Base-by-base conservation (phyloP, 2,888 invertebrate species). In the Xestoiulus laeticollis region DNA sequence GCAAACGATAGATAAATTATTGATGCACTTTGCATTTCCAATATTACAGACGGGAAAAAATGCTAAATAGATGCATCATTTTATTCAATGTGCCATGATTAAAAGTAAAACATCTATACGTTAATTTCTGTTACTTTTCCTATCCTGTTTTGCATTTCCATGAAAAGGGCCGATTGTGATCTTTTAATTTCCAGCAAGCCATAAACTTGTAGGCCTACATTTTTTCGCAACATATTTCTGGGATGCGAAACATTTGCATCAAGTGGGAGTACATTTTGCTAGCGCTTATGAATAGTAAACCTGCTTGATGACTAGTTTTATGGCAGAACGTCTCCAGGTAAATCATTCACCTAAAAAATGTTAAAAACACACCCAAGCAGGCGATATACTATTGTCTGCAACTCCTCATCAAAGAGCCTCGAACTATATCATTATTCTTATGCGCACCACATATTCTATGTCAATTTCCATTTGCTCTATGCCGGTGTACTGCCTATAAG, bases 291-390 rank as follows among this genome's bases (percentile, higher is more conserved):
- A 68, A 68, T n/a, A n/a, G n/a, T 26, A 8, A 10, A 0, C n/a
- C n/a, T 68, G 68, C 26, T 68, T 68, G 68, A 68, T 68, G 68
- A 68, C 68, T 68, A 68, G 68, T 19, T 59, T 68, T 68, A 68
- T 68, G 26, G 68, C 68, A 68, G 68, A 68, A 68, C 12, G 68
- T 68, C 26, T 68, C 6, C 68, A 26, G 26, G 68, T 68, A 68
- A 68, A 26, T 26, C 26, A 68, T 22, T 68, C 68, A 26, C 68
- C 68, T 68, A 8, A 26, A 22, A 68, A 68, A 5, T 22, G 3
- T 59, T 68, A 68, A 10, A 68, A 26, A 68, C 68, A 68, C 68
- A 26, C 68, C 68, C 68, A 68, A 8, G 68, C 22, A 26, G 68
- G 26, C n/a, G 22, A 68, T 68, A n/a, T n/a, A 68, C 22, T 68